Evolutionary conservation across 2,797 vertebrate genomes (phyloP), one percentile per base, ranked within the genome.

Genomic region (Acanthopagrus latus): DNA sequence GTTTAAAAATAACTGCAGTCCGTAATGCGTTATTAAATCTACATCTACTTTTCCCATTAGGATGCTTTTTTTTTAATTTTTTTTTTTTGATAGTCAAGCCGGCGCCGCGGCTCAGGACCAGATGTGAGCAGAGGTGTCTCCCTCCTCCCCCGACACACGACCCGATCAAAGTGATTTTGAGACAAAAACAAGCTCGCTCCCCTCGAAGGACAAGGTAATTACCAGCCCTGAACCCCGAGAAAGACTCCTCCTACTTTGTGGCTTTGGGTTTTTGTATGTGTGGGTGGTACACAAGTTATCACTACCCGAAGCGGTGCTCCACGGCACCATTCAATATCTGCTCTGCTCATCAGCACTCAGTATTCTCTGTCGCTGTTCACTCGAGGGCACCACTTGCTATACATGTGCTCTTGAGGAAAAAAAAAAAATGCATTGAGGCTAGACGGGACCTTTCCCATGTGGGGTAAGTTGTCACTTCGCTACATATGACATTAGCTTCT

Each of bases 401-500:
- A 81, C 84, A 84, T 84, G 86, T 82, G 66, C 85, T 83, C 72
- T 71, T 66, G 47, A 41, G 80, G 69, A 71, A 70, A 80, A 66
- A 74, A 29, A 33, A 33, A 33, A 29, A 29, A 29, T 33, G 16
- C 77, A 82, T 66, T 83, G 71, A 78, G 81, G 23, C 29, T 66
- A 66, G 67, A 78, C 79, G 71, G 81, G 79, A 89, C 81, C 73
- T 85, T 90, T 80, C 78, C 74, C 51, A 72, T 70, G 81, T n/a
- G 21, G 81, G 68, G 69, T 27, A 77, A 90, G 73, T 76, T 89
- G 86, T 90, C 83, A 86, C 72, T 90, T 68, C 71, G 64, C 82
- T 81, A 78, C 80, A 84, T 86, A 70, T 77, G 80, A 76, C 83
- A 91, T 90, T 85, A 92, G 76, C 71, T 85, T 79, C 76, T 43